Percentiles rank a stretch among this genome's conserved stretches.
phyloP scores from a whole-genome alignment of 2,888 invertebrate species.

The Hypolimnas misippus region DNA sequence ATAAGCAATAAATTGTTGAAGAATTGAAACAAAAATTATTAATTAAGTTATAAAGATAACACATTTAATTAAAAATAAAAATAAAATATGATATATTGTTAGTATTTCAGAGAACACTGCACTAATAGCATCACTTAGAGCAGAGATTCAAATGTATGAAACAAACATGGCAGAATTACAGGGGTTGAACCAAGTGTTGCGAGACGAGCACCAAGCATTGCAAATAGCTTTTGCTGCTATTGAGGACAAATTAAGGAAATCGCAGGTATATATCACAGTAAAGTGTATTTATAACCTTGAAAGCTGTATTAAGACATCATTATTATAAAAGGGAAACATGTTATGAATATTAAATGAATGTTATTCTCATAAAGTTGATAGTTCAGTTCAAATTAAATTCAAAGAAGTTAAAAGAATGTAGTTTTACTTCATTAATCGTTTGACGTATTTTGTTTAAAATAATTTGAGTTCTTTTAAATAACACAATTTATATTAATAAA shows the following conservation, averaged over 20 bases:
- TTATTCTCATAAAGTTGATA: not conserved
- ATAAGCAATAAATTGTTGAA: too few relatives aligned
- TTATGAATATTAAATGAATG: not conserved
- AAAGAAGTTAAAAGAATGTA: not conserved
- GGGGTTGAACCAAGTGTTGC: constrained; percentile 92
- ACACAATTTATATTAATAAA: not conserved
- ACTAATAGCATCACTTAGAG: constrained; percentile 86
- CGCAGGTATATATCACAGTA: constrained; percentile 86
- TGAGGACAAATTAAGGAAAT: constrained; percentile 94
- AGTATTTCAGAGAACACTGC: constrained; percentile 89
- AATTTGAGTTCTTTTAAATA: too few relatives aligned
- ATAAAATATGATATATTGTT: constrained; percentile 31
- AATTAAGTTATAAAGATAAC: too few relatives aligned
- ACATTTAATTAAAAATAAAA: too few relatives aligned
- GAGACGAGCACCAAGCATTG: constrained; percentile 97
- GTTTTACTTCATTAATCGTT: not conserved
- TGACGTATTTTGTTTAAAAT: too few relatives aligned
- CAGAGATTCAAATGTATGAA: constrained; percentile 89
- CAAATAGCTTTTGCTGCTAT: constrained; percentile 95
- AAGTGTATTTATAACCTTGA: too few relatives aligned
- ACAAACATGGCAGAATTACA: constrained; percentile 90
- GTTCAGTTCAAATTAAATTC: too few relatives aligned
- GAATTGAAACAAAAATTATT: too few relatives aligned
- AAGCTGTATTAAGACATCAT: not conserved
- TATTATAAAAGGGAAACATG: not conserved